Evolutionary conservation across 2,797 vertebrate genomes (phyloP).

Genomic region (Sebastes ruberrimus): DNA sequence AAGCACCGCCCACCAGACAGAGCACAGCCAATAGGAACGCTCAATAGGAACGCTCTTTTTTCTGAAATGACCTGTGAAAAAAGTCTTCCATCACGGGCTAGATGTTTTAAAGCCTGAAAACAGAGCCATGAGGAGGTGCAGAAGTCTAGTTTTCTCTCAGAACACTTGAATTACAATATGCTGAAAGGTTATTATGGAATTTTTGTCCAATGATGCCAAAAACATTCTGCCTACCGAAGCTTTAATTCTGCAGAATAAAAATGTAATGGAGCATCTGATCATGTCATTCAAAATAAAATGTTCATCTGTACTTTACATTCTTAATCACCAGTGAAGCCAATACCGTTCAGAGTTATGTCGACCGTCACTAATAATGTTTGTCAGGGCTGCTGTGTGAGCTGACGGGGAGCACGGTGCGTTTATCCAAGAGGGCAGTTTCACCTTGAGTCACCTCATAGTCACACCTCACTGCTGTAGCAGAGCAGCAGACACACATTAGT

Average conservation of each 20-base stretch:
- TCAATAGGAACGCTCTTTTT: too few species aligned
- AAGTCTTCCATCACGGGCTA: too few species aligned
- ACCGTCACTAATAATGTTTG: slow-evolving; percentile 2
- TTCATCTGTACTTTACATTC: background rate
- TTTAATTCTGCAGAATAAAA: background rate
- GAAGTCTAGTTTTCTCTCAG: too few species aligned
- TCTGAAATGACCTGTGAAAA: too few species aligned
- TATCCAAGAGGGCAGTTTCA: slow-evolving; percentile 13
- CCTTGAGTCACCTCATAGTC: slow-evolving; percentile 31
- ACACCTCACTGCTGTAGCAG: slow-evolving; percentile 17
- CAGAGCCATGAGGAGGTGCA: too few species aligned
- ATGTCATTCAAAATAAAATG: background rate
- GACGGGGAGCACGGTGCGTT: background rate
- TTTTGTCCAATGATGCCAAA: too few species aligned
- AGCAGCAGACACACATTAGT: slow-evolving; percentile 34
- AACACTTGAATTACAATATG: too few species aligned
- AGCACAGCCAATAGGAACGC: too few species aligned
- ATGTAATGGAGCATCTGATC: background rate
- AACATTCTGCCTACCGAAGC: too few species aligned
- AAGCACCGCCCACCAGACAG: too few species aligned
- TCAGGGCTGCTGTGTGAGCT: background rate
- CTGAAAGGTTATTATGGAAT: too few species aligned
- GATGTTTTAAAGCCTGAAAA: too few species aligned
- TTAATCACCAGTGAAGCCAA: background rate
- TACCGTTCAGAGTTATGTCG: background rate